These are phyloP conservation scores for Melikaiella ostensackeni DNA, from an alignment of 2,888 invertebrate species.

Conservation along the genomic window DNA sequence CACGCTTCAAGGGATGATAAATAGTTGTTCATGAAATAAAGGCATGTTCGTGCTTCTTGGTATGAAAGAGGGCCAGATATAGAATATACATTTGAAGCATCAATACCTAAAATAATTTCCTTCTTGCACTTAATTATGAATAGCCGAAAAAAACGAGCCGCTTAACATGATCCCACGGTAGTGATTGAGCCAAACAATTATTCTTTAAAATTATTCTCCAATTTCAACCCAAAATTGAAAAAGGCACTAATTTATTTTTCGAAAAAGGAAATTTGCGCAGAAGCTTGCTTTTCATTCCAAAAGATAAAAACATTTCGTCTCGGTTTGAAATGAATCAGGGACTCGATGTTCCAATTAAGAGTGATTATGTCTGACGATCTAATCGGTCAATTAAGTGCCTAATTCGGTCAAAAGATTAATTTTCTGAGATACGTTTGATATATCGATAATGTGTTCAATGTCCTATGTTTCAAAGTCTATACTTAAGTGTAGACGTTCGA, in stretches of 20 bases:
- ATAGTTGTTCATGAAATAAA: too few species aligned
- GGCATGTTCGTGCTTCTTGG: too few species aligned
- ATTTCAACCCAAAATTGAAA: too few species aligned
- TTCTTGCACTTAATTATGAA: too few species aligned
- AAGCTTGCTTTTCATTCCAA: not conserved
- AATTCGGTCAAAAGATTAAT: slow-evolving; percentile 36
- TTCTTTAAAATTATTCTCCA: too few species aligned
- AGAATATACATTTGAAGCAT: too few species aligned
- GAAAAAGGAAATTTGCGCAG: not conserved
- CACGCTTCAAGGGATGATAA: too few species aligned
- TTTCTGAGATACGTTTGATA: not conserved
- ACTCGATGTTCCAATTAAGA: slow-evolving; percentile 1
- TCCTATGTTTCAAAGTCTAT: slow-evolving; percentile 5
- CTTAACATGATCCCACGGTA: too few species aligned
- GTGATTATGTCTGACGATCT: slow-evolving; percentile 7
- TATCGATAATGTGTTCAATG: slow-evolving; percentile 1
- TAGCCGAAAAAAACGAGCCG: too few species aligned
- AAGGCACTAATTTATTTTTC: not conserved
- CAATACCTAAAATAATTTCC: too few species aligned
- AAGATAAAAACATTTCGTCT: not conserved
- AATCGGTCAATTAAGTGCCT: slow-evolving; percentile 29
- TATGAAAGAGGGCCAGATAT: too few species aligned
- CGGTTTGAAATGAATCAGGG: not conserved
- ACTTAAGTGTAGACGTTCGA: not conserved
- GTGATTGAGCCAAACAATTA: too few species aligned